Evolutionary conservation across 2,888 invertebrate genomes (phyloP), one percentile per base, ranked within the genome.

Genomic region (Phortica magna): DNA sequence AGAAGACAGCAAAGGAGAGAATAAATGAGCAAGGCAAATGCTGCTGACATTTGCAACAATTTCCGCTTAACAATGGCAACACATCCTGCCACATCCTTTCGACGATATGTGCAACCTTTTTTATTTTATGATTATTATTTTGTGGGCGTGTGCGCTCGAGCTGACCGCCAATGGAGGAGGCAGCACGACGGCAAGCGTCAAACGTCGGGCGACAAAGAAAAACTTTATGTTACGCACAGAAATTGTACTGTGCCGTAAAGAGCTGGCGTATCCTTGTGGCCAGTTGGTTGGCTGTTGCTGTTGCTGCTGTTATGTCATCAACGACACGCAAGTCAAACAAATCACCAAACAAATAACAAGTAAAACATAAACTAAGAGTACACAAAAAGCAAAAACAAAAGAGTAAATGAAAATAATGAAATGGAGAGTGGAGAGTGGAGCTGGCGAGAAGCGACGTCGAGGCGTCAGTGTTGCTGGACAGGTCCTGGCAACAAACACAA

Each of bases 261-360:
- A 12, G 2, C 48, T 48, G 48, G 4, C 48, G 14, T 48, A 48
- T 7, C 19, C n/a, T 67, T 55, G 48, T 42, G 41, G 55, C 41
- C 74, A 68, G 39, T 64, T 74, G 41, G 7, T 64, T 79, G 77
- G 17, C 70, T 59, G 67, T n/a, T 9, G 12, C 12, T 55, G 43
- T 39, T 61, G 22, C 59, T n/a, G 43, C 73, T 87, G 87, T 87
- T 88, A 86, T 87, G 88, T 88, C 88, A 88, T 88, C 88, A 88
- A 83, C 84, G 88, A 88, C 88, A 88, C 88, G 87, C 88, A 88
- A 88, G 88, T 86, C 84, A 88, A 86, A 88, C 88, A 87, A 88
- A 88, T 88, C 88, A 85, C 75, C 85, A 87, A 88, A 82, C 87
- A 88, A 85, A 83, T 83, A 88, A 83, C 75, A 72, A 48, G 39